Evolutionary conservation across 2,888 invertebrate genomes (phyloP).

Genomic region (Thalpophila matura): DNA sequence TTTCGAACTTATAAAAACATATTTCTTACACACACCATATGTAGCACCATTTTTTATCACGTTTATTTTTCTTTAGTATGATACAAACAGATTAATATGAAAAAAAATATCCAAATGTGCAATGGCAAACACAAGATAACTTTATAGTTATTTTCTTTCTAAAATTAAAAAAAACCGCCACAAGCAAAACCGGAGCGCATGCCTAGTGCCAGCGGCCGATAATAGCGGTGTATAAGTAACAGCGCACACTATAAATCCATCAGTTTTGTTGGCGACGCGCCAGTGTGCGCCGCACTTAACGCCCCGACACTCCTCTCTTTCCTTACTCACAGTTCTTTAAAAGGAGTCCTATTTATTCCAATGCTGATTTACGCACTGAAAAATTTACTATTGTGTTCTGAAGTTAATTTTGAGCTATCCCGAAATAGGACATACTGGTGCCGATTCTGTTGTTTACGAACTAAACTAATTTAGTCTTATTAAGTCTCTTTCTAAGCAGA

Average conservation of each 20-base stretch:
- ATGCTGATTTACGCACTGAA: slow-evolving; percentile 53
- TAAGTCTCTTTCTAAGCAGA: no score
- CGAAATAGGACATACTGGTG: neutral
- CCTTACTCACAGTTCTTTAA: slow-evolving; percentile 52
- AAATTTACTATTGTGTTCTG: slow-evolving; percentile 30
- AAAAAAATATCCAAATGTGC: no score
- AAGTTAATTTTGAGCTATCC: slow-evolving; percentile 13
- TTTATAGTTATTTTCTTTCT: neutral
- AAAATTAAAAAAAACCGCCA: neutral
- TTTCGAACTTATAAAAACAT: no score
- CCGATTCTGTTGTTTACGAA: no score
- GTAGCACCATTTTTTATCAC: no score
- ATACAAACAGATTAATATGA: no score
- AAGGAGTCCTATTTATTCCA: slow-evolving; percentile 55
- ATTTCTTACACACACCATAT: no score
- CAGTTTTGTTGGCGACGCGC: slow-evolving; percentile 72
- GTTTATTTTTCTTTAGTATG: no score
- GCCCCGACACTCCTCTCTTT: slow-evolving; percentile 59
- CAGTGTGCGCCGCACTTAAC: slow-evolving; percentile 71
- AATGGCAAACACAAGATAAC: neutral
- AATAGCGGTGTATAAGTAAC: slow-evolving; percentile 71
- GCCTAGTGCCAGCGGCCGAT: slow-evolving; percentile 51
- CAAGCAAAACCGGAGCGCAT: slow-evolving; percentile 30
- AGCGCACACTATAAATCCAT: slow-evolving; percentile 78
- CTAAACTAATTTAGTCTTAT: no score